Percentiles rank a stretch among this genome's conserved stretches.
Conservation (phyloP, 2,113 vertebrate species). For the Nesoenas mayeri region DNA sequence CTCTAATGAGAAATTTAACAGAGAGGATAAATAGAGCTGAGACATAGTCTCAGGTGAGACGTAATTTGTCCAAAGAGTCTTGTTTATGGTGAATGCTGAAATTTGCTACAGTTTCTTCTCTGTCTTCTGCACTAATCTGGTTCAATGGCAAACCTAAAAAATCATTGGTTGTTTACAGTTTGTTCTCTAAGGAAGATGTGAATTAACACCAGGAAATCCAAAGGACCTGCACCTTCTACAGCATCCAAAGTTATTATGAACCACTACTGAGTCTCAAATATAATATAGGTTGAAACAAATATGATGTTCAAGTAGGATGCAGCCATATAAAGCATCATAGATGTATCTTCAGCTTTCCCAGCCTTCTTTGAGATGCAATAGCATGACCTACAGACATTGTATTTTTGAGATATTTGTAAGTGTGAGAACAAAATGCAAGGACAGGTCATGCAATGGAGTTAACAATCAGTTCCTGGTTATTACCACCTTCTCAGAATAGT, state of each 20-base stretch:
- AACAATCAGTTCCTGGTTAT: background rate
- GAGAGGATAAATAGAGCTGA: background rate
- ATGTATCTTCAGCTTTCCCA: accelerated
- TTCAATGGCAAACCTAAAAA: background rate
- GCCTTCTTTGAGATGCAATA: background rate
- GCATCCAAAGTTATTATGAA: background rate
- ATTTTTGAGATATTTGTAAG: background rate
- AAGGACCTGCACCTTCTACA: background rate
- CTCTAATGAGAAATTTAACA: background rate
- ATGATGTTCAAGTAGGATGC: background rate
- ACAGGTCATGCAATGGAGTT: background rate
- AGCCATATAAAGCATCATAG: background rate
- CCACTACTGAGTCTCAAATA: background rate
- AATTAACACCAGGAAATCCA: background rate
- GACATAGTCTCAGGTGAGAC: background rate
- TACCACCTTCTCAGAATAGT: background rate
- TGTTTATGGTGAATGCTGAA: background rate
- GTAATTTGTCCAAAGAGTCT: background rate
- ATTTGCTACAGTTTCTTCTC: background rate
- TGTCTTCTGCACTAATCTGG: background rate
- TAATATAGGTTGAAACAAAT: background rate
- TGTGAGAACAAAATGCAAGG: background rate
- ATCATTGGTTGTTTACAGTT: background rate
- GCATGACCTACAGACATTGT: background rate
- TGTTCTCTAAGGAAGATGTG: background rate